Evolutionary conservation across 1,140 invertebrate genomes (phyloP), one percentile per base, ranked within the genome.

Genomic region (Leptinotarsa defecta): DNA sequence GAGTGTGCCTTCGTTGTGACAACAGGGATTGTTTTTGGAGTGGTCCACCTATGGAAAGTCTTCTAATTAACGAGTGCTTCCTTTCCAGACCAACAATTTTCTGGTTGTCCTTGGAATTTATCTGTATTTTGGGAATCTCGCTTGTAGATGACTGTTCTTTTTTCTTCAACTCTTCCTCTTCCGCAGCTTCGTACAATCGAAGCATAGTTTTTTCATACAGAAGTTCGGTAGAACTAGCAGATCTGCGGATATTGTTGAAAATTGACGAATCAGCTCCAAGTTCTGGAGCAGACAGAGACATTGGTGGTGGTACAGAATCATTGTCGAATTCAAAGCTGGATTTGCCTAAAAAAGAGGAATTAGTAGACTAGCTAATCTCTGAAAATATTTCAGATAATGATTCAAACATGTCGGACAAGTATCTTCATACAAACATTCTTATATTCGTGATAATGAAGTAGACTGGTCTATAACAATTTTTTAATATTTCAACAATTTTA

Each of bases 221-320:
- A 8, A 95, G 86, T 82, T 95, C 94, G 0, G 92, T 93, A 0
- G 94, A 95, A 81, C 94, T 95, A 8, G 94, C 92, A 0, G 93
- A 93, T 76, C 91, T 89, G 11, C 92, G 89, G 13, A 93, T 81
- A 1, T 83, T 78, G 71, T 87, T 89, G 78, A 91, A 89, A 68
- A 88, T 82, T 71, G 84, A 85, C 17, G 85, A 83, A 79, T 88
- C 87, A 13, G 87, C 84, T 75, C 89, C 89, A 63, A 95, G 83
- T 83, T 94, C 93, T 0, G 94, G 94, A 3, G 94, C 90, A 1
- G 93, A 95, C 22, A 94, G 86, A 0, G 94, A 95, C 73, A 94
- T 89, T 1, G 92, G 93, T 2, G 93, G 93, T 43, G 93, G 80
- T 43, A 85, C 75, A 52, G 79, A 70, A 61, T 76, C 79, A 61